phyloP scores from a whole-genome alignment of 2,113 vertebrate genomes.

The Falco punctatus region DNA sequence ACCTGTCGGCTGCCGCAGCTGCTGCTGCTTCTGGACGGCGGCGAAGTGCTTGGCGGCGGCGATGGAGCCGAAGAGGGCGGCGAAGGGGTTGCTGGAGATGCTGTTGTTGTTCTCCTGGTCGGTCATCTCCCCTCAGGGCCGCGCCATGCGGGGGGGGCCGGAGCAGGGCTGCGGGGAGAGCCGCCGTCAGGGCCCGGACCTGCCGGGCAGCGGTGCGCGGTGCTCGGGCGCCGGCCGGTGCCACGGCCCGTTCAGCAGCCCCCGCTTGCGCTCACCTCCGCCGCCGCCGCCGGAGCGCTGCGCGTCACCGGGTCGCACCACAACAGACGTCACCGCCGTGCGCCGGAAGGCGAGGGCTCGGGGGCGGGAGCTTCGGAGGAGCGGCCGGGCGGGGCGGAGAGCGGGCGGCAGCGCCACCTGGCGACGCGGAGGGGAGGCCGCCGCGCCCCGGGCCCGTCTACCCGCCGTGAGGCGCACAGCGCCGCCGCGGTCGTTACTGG shows the following conservation, averaged over 20 bases:
- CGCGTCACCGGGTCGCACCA: background rate
- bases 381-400: background rate
- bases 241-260: too few relatives aligned
- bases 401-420: background rate
- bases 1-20: constrained; percentile 78
- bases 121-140: constrained; percentile 89
- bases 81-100: constrained; percentile 96
- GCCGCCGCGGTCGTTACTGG: too few relatives aligned
- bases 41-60: constrained; percentile 96
- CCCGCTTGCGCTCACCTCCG: background rate
- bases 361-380: fast-evolving
- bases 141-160: background rate
- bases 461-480: too few relatives aligned
- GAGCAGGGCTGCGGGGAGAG: background rate
- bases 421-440: background rate
- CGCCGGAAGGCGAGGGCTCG: background rate
- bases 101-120: constrained; percentile 99
- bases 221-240: too few relatives aligned
- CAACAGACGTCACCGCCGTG: fast-evolving
- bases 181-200: background rate
- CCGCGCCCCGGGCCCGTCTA: too few relatives aligned
- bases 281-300: background rate
- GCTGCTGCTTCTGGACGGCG: constrained; percentile 85
- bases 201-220: too few relatives aligned
- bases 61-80: constrained; percentile 94